Base-by-base conservation (phyloP, 2,888 invertebrate genomes). In the Catotricha subobsoleta region DNA sequence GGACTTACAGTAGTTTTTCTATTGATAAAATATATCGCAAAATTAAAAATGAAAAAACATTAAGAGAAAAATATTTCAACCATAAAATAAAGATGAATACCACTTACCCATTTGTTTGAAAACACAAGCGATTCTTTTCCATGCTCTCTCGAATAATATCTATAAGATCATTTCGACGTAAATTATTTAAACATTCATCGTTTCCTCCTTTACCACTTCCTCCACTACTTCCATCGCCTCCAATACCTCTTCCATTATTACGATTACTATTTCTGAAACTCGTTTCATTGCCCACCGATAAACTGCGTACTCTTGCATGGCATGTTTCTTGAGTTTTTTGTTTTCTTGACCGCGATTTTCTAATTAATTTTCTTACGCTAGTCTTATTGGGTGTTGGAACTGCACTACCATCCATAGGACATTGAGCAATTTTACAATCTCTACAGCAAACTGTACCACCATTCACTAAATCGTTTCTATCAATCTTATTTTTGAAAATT, bases 81-180 rank as follows among this genome's bases (percentile, higher is more conserved):
- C 31, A 6, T 7, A 19, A 16, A 16, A 35, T n/a, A n/a, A n/a
- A n/a, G n/a, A n/a, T n/a, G n/a, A n/a, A n/a, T n/a, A n/a, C n/a
- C n/a, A 41, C 43, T 59, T 62, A 81, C 81, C 80, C 77, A 58
- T 76, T 72, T 59, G 78, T 71, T 70, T 81, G 80, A 74, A 81
- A 80, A 74, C 77, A 78, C 71, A 81, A 66, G 62, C 81, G 81
- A 65, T 83, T 84, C 64, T 83, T 84, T 61, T 86, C 86, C 84
- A 88, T 86, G 64, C 86, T 87, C 49, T 83, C 82, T 62, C 86
- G 80, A 56, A 87, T 82, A 54, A 87, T 80, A 66, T 86, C 82
- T 48, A 84, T 72, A 50, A 87, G 67, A 64, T 87, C 84, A 50
- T 81, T 78, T 51, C 82, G 69, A 58, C 83, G 82, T 52, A 83